Conservation (phyloP, 2,113 vertebrate species). For the Megalops atlanticus region DNA sequence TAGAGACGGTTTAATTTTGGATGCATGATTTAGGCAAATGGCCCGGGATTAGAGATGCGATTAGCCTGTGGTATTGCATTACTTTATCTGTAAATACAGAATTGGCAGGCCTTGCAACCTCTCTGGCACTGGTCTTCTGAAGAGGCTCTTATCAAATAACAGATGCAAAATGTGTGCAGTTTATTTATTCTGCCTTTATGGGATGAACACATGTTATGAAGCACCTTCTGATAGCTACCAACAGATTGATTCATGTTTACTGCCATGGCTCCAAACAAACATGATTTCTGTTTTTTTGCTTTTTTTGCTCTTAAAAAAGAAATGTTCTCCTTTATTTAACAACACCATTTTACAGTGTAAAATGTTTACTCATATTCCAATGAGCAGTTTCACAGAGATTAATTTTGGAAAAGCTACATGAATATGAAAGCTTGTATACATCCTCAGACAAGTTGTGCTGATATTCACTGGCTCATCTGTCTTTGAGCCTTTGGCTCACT, state of each 20-base stretch:
- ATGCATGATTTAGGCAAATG: conserved; percentile 34
- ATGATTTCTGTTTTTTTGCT: too few species aligned
- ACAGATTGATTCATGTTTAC: background rate
- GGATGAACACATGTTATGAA: background rate
- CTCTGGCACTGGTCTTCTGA: background rate
- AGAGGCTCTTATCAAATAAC: background rate
- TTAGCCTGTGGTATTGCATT: conserved; percentile 26
- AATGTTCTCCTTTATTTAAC: too few species aligned
- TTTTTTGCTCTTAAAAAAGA: background rate
- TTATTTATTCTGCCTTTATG: conserved; percentile 21
- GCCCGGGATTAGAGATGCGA: conserved; percentile 27
- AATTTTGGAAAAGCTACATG: background rate
- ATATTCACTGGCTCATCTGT: too few species aligned
- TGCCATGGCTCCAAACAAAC: too few species aligned
- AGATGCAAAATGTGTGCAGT: background rate
- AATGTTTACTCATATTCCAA: too few species aligned
- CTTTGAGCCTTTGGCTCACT: background rate
- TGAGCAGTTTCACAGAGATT: background rate
- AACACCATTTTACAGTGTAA: too few species aligned
- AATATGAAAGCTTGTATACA: background rate
- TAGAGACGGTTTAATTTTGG: conserved; percentile 28
- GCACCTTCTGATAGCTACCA: background rate
- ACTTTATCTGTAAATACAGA: conserved; percentile 22
- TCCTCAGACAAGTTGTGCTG: too few species aligned
- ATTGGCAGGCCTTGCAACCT: background rate